Conservation (phyloP, 2,888 invertebrate genomes). For the Agrenia bidenticulata region DNA sequence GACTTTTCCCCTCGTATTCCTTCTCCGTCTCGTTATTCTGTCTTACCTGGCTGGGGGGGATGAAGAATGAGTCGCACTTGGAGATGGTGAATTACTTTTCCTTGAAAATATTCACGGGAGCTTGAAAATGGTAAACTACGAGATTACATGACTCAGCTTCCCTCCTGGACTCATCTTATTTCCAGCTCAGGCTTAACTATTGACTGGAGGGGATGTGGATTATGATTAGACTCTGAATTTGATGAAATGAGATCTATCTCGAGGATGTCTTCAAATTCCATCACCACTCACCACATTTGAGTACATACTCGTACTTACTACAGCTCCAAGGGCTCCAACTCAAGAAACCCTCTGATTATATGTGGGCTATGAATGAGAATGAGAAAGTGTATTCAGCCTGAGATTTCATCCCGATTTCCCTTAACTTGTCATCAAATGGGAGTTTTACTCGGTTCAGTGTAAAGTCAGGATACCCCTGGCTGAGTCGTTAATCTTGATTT, state of each 20-base stretch:
- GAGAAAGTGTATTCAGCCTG: no score
- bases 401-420: no score
- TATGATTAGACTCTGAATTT: constrained; percentile 11
- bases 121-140: constrained; percentile 1
- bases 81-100: constrained; percentile 9
- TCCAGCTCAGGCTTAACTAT: background rate
- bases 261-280: no score
- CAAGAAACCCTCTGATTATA: no score
- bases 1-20: background rate
- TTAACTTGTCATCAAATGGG: no score
- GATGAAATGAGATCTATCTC: constrained; percentile 9
- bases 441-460: no score
- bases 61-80: constrained; percentile 12
- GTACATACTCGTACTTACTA: no score
- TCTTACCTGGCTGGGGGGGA: constrained; percentile 3
- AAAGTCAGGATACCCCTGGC: no score
- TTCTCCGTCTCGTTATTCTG: background rate
- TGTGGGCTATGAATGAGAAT: no score
- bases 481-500: no score
- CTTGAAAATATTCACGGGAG: constrained; percentile 11
- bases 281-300: no score
- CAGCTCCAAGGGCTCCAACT: no score
- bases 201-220: constrained; percentile 15
- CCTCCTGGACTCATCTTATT: background rate
- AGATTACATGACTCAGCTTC: constrained; percentile 12